Evolutionary conservation across 1,140 invertebrate species (phyloP).

Genomic region (Adoxophyes honmai): DNA sequence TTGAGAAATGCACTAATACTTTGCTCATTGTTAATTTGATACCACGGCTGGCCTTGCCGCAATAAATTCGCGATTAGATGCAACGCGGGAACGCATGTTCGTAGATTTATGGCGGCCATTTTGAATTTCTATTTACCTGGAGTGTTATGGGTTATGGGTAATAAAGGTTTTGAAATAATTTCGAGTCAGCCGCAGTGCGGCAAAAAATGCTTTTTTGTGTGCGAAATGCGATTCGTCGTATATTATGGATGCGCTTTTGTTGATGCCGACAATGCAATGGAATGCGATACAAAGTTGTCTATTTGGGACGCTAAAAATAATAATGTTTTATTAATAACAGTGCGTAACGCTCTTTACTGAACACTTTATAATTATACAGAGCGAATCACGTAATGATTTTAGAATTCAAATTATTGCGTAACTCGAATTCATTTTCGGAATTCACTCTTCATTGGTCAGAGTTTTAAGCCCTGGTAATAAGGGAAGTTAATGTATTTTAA

Average conservation of each 20-base stretch:
- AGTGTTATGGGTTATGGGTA: constrained; percentile 40
- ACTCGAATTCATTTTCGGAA: too few species aligned
- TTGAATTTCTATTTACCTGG: constrained; percentile 64
- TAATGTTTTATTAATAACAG: too few species aligned
- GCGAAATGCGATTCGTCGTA: constrained; percentile 55
- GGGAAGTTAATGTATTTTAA: too few species aligned
- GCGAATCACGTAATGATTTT: too few species aligned
- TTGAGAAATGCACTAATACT: constrained; percentile 52
- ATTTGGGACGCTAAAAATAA: too few species aligned
- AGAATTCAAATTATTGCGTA: too few species aligned
- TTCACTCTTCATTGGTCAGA: too few species aligned
- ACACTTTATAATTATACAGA: too few species aligned
- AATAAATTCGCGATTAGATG: constrained; percentile 77
- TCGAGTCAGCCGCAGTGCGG: constrained; percentile 65
- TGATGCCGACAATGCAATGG: constrained; percentile 32
- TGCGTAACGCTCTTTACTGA: too few species aligned
- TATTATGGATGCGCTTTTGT: constrained; percentile 53
- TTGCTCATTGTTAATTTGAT: constrained; percentile 69
- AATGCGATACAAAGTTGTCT: constrained; percentile 8
- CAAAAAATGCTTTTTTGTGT: constrained; percentile 45
- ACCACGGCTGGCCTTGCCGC: constrained; percentile 56
- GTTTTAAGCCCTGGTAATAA: too few species aligned
- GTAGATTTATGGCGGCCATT: constrained; percentile 60
- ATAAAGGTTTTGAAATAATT: constrained; percentile 47
- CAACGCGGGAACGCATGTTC: constrained; percentile 54